These are phyloP conservation scores for Cephus spinipes DNA, from an alignment of 2,888 invertebrate genomes.

Conservation along the genomic window DNA sequence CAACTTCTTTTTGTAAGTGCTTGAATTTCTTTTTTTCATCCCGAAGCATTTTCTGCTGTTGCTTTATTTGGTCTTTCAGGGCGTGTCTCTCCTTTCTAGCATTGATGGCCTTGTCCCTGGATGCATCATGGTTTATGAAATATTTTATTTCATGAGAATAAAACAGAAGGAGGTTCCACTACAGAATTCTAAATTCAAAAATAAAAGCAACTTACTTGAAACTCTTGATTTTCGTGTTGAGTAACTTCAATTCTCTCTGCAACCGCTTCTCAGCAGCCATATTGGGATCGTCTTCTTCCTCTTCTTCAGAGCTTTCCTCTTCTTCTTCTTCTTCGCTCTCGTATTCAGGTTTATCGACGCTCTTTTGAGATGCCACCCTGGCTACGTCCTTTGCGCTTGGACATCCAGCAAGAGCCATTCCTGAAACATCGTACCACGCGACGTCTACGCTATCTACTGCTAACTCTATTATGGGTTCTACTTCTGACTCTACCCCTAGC, in stretches of 20 bases:
- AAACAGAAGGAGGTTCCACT: background rate
- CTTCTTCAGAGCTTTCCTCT: constrained; percentile 69
- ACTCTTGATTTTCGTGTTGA: constrained; percentile 68
- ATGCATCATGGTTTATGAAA: background rate
- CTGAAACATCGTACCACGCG: constrained; percentile 62
- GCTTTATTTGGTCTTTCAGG: constrained; percentile 84
- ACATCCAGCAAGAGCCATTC: constrained; percentile 64
- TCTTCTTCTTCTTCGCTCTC: constrained; percentile 68
- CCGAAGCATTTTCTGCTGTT: constrained; percentile 81
- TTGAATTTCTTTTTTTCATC: constrained; percentile 87
- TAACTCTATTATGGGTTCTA: constrained; percentile 53
- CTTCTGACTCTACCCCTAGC: constrained; percentile 14
- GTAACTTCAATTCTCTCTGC: constrained; percentile 78
- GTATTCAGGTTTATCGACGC: constrained; percentile 55
- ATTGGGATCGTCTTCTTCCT: constrained; percentile 76
- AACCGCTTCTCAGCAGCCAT: constrained; percentile 72
- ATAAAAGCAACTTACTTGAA: constrained; percentile 56
- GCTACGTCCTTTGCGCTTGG: constrained; percentile 65
- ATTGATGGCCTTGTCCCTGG: constrained; percentile 76
- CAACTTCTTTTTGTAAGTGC: constrained; percentile 86
- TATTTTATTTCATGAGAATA: background rate
- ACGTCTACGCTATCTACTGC: constrained; percentile 54
- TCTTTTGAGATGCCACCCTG: constrained; percentile 61
- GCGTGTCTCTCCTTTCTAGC: constrained; percentile 84
- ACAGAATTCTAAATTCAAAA: background rate